Conservation (phyloP, 2,113 vertebrate species). For the Riparia riparia region DNA sequence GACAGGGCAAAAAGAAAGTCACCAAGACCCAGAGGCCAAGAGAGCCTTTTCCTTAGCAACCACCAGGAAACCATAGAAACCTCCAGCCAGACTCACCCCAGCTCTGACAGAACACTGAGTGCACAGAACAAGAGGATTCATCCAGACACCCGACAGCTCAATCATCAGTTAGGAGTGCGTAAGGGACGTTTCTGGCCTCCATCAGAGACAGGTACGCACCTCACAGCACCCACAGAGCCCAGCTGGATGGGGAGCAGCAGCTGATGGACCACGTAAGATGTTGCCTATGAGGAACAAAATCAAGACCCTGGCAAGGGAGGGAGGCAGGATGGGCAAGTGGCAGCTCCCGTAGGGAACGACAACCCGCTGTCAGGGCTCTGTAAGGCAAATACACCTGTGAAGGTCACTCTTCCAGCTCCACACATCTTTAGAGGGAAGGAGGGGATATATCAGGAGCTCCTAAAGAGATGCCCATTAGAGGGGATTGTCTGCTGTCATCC, state of each 20-base stretch:
- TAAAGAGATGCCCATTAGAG: neutral
- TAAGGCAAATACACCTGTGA: neutral
- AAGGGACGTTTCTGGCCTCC: accelerated
- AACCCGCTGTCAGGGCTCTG: neutral
- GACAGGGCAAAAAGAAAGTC: conserved; percentile 53
- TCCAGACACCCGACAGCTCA: neutral
- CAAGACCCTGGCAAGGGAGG: neutral
- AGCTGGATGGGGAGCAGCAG: neutral
- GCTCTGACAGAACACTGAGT: neutral
- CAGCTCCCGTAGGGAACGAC: neutral
- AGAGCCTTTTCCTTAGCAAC: conserved; percentile 28
- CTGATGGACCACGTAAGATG: accelerated
- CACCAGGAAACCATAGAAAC: conserved; percentile 41
- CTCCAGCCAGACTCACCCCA: neutral
- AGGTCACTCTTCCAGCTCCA: neutral
- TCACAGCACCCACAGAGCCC: neutral
- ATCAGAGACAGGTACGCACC: neutral
- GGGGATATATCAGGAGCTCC: neutral
- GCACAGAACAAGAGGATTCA: neutral
- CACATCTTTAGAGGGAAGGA: neutral
- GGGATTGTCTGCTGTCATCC: neutral
- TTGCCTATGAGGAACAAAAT: neutral
- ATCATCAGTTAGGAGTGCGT: accelerated
- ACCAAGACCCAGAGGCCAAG: conserved; percentile 4
- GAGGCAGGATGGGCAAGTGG: neutral